Conservation (phyloP, 2,888 invertebrate genomes). For the Xiphydria camelus region DNA sequence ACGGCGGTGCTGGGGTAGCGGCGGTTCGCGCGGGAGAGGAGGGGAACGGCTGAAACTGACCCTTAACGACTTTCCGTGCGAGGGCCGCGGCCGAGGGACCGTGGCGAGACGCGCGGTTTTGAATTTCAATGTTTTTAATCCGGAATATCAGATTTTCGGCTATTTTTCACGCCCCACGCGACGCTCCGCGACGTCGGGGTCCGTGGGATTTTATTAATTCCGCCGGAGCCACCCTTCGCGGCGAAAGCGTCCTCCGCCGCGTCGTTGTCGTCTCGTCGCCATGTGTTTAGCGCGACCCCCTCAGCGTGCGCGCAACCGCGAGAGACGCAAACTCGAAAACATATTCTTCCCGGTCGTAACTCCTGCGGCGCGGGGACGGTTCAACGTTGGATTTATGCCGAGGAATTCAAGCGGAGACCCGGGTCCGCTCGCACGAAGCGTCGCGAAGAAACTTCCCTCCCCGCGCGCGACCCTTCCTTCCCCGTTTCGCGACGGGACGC, state of each 20-base stretch:
- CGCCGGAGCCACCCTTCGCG: conserved; percentile 25
- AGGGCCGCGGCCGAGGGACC: conserved; percentile 23
- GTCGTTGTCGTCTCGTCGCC: too few species aligned
- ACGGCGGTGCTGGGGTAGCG: conserved; percentile 20
- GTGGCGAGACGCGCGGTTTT: conserved; percentile 47
- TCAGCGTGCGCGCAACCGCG: neutral
- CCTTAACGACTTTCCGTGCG: conserved; percentile 57
- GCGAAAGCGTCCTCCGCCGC: conserved; percentile 14
- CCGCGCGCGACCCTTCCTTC: conserved; percentile 23
- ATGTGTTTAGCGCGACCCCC: conserved; percentile 23
- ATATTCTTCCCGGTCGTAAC: conserved; percentile 16
- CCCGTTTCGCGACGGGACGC: conserved; percentile 27
- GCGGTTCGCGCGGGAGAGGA: conserved; percentile 24
- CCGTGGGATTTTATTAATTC: conserved; percentile 52
- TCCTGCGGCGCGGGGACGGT: too few species aligned
- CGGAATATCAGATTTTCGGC: conserved; percentile 58
- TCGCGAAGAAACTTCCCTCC: too few species aligned
- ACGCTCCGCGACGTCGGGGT: conserved; percentile 20
- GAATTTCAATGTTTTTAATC: conserved; percentile 60
- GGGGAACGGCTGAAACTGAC: conserved; percentile 51
- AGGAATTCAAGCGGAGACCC: too few species aligned
- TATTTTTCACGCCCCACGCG: conserved; percentile 55
- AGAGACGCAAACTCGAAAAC: conserved; percentile 22
- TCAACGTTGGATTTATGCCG: too few species aligned
- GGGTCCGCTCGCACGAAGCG: too few species aligned